Base-by-base conservation (phyloP, 2,888 invertebrate species). In the Phyllotreta cruciferae region DNA sequence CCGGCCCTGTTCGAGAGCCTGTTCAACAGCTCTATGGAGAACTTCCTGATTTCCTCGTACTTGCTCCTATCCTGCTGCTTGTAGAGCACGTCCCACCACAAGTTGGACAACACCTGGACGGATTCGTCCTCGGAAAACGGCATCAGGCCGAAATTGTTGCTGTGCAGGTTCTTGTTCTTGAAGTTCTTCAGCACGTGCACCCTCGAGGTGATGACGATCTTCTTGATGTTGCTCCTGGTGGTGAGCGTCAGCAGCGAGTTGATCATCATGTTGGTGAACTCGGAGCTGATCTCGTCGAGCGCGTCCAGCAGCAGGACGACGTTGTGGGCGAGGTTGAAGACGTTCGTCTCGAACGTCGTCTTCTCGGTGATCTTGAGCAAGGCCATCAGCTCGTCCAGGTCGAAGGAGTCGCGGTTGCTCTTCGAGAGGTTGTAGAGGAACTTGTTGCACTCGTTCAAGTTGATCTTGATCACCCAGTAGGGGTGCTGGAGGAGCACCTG, bases 221-320 rank as follows among this genome's bases (percentile, higher is more conserved):
- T 64, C 13, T 7, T 38, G n/a, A 64, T 52, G 13, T 64, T 64
- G 0, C 13, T 24, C 2, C 38, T 24, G 14, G 37, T n/a, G 3
- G 36, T 34, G 0, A 34, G 45, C 1, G 37, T n/a, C 0, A 11
- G 1, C 4, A 64, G 42, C 14, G 60, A 39, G 14, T 56, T 57
- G 11, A 56, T n/a, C 4, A 61, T 38, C 10, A 64, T 14, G 7
- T 60, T 14, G 9, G 60, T 56, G 24, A 56, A 63, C n/a, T 44
- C 14, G 3, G 60, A 56, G 13, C 50, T 54, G 9, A 63, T 52
- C 44, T 63, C 63, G 38, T 63, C 63, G 6, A 60, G 39, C n/a
- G 55, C 60, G 41, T 63, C 63, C 10, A 61, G 34, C 49, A 61
- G 36, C 9, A 61, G 10, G 35, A 61, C 11, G 1, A 61, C 39